Evolutionary conservation across 1,140 invertebrate species (phyloP).

Genomic region (Drosophila kohkoa): DNA sequence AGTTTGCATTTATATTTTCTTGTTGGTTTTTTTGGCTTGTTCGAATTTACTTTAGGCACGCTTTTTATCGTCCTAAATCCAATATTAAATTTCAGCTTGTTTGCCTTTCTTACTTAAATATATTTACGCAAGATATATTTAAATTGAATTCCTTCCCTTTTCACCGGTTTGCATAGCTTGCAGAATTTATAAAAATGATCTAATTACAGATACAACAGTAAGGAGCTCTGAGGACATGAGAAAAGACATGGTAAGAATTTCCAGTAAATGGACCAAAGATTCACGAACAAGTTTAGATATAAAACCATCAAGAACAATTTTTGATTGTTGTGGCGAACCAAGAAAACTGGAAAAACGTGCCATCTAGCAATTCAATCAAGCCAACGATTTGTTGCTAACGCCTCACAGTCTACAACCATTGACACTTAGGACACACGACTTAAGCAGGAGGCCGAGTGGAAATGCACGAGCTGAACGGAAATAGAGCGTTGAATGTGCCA

Average conservation of each 20-base stretch:
- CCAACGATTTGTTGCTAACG: constrained; percentile 67
- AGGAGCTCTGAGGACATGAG: too few relatives aligned
- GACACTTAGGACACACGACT: constrained; percentile 47
- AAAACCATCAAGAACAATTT: constrained; percentile 62
- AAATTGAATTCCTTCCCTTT: neutral
- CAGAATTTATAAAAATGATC: too few relatives aligned
- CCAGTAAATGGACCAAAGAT: too few relatives aligned
- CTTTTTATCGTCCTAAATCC: constrained; percentile 26
- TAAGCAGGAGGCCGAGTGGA: constrained; percentile 47
- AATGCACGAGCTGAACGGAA: constrained; percentile 70
- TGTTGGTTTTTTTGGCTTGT: constrained; percentile 75
- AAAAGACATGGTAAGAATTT: too few relatives aligned
- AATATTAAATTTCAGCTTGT: constrained; percentile 55
- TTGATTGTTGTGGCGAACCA: neutral
- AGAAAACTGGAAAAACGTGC: constrained; percentile 18
- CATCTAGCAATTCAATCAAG: constrained; percentile 76
- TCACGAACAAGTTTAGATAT: too few relatives aligned
- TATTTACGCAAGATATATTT: neutral
- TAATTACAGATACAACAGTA: too few relatives aligned
- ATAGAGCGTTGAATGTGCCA: constrained; percentile 59
- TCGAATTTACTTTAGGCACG: constrained; percentile 66
- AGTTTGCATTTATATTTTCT: constrained; percentile 74
- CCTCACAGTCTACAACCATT: constrained; percentile 25
- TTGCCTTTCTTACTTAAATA: constrained; percentile 8
- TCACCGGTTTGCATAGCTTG: too few relatives aligned